These are phyloP conservation scores for Synanthedon myopaeformis DNA, from an alignment of 2,888 invertebrate genomes.

Conservation along the genomic window DNA sequence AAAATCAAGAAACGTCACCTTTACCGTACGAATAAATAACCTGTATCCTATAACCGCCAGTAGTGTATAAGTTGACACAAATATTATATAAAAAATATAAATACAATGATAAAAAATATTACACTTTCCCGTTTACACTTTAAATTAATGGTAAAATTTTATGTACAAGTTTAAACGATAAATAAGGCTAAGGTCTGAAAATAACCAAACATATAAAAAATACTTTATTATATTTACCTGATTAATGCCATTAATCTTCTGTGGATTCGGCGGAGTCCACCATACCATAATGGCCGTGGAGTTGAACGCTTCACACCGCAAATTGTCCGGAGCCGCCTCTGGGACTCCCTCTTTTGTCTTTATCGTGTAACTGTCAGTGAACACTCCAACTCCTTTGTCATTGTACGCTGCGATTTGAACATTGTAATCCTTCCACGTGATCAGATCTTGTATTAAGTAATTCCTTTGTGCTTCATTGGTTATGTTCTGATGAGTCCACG, in stretches of 20 bases:
- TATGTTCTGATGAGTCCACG: slow-evolving; percentile 92
- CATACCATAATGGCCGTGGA: slow-evolving; percentile 86
- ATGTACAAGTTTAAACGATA: neutral
- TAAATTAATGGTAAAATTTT: neutral
- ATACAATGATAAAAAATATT: neutral
- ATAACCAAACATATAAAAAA: neutral
- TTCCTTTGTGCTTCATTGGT: slow-evolving; percentile 93
- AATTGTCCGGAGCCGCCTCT: slow-evolving; percentile 89
- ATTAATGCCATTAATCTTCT: slow-evolving; percentile 98
- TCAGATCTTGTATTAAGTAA: slow-evolving; percentile 90
- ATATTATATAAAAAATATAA: too few relatives aligned
- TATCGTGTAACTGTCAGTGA: slow-evolving; percentile 89
- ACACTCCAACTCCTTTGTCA: slow-evolving; percentile 94
- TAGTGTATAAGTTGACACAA: too few relatives aligned
- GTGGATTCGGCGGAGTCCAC: slow-evolving; percentile 98
- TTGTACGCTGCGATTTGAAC: slow-evolving; percentile 98
- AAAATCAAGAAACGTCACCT: too few relatives aligned
- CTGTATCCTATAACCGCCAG: too few relatives aligned
- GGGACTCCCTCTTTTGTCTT: slow-evolving; percentile 97
- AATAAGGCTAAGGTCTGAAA: neutral
- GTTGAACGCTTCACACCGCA: slow-evolving; percentile 82
- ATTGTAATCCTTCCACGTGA: slow-evolving; percentile 97
- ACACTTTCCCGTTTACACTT: neutral
- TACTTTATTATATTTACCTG: slow-evolving; percentile 66
- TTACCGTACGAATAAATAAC: too few relatives aligned